These are phyloP conservation scores for Pheosia gnoma DNA, from an alignment of 2,888 invertebrate species.

Conservation along the genomic window DNA sequence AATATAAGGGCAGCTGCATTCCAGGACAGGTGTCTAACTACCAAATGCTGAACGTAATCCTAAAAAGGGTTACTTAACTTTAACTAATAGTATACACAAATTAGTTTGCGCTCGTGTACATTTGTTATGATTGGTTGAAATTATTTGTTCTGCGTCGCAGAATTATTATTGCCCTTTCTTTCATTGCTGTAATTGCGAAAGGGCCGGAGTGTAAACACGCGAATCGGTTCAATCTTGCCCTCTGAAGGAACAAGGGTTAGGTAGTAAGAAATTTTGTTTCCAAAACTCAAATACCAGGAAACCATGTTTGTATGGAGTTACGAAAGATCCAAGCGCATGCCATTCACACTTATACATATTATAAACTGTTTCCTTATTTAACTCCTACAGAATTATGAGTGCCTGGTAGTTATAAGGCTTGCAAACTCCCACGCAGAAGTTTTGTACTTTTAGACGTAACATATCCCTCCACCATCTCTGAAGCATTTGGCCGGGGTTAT, in stretches of 20 bases:
- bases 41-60: too few species aligned
- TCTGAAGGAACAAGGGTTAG: not conserved
- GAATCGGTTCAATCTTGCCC: not conserved
- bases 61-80: too few species aligned
- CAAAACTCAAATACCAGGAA: not conserved
- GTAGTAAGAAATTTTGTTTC: not conserved
- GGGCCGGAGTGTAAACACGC: not conserved
- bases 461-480: too few species aligned
- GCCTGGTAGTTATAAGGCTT: not conserved
- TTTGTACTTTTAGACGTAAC: too few species aligned
- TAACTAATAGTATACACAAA: too few species aligned
- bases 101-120: too few species aligned
- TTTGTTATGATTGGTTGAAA: too few species aligned
- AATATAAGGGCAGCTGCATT: too few species aligned
- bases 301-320: not conserved
- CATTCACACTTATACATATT: not conserved
- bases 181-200: not conserved
- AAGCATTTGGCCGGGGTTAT: too few species aligned
- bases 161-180: too few species aligned
- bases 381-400: not conserved
- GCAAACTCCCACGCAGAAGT: not conserved
- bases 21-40: too few species aligned
- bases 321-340: not conserved
- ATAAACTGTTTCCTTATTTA: not conserved
- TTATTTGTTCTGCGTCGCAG: too few species aligned